Evolutionary conservation across 1,140 invertebrate genomes (phyloP), one percentile per base, ranked within the genome.

Genomic region (Sesamia nonagrioides): DNA sequence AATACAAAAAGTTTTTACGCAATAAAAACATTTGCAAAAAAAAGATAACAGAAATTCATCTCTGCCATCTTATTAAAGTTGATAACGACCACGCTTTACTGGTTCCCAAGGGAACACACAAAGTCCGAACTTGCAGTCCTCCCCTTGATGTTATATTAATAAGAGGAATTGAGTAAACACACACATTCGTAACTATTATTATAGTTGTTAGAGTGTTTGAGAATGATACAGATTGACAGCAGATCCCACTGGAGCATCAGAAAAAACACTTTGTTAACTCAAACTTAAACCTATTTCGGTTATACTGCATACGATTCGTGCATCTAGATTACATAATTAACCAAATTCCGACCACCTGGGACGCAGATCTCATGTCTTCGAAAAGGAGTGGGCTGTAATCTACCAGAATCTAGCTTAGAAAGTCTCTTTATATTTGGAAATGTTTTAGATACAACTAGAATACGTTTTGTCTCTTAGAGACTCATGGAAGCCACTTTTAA

Each of bases 61-160:
- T 33, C 27, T n/a, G 27, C 11, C 56, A 42, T 63, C 60, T 63
- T 42, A 63, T 63, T 63, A 63, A 63, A 63, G 60, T 18, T 42
- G 60, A 60, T 35, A 60, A 60, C 56, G 56, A 33, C 11, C 37
- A 63, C 60, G 17, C 37, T 42, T 63, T 42, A 42, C 17, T 63
- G 60, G 17, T 42, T 42, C 60, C 60, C 60, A 42, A n/a, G 60
- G 37, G 37, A 21, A 4, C 60, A 63, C 11, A 60, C 56, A 60
- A 60, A 37, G 60, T 63, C 60, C 33, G 35, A 63, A 63, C 8
- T 60, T 33, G 56, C 56, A 60, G 27, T 6, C 60, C 42, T 33
- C 42, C 63, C 63, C 63, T 33, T 48, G 63, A 68, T 50, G 63
- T 68, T 68, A 18, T 68, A 50, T 48, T 68, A 68, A 68, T 68